Base-by-base conservation (phyloP, 2,113 vertebrate species). In the Elanoides forficatus region DNA sequence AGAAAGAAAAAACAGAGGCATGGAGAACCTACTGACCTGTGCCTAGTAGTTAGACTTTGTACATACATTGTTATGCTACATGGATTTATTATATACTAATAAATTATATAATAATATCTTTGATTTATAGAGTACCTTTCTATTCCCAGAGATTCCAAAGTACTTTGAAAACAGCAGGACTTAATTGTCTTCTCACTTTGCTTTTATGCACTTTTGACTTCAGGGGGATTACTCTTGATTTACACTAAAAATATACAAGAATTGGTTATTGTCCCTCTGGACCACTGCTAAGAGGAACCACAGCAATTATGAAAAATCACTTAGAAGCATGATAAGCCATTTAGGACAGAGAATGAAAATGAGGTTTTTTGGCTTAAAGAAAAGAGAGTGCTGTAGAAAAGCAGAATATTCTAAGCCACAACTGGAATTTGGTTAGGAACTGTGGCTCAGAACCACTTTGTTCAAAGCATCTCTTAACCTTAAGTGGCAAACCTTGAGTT, bases 91-190 rank as follows among this genome's bases (percentile, higher is more conserved):
- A 60, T 6, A 23, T 56, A 43, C 63, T 48, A 56, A 67, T 62
- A 88, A 93, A 93, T 81, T 79, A 65, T 71, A 45, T 38, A 74
- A 63, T 63, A 60, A 60, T 72, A 75, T 38, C 27, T 53, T 26
- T 21, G 62, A 88, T 91, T 95, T 91, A 65, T 53, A 13, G 6
- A 81, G 12, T 68, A 81, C 76, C 83, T 93, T 92, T 79, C 66
- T 95, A 89, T 81, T 95, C 92, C 95, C 95, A 95, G 78, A 65
- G 76, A 96, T 91, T 72, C 43, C 72, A 91, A 87, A 92, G 56
- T 52, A 63, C 86, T 95, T 87, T 67, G 60, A 43, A 87, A 97
- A 71, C 88, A 93, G 80, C 81, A 84, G 83, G 86, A 58, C 25
- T 89, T 95, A 86, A 96, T 93, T 94, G 76, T 92, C 71, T 96